These are phyloP conservation scores for Drosophila punjabiensis DNA, from an alignment of 1,140 invertebrate species.

Conservation along the genomic window DNA sequence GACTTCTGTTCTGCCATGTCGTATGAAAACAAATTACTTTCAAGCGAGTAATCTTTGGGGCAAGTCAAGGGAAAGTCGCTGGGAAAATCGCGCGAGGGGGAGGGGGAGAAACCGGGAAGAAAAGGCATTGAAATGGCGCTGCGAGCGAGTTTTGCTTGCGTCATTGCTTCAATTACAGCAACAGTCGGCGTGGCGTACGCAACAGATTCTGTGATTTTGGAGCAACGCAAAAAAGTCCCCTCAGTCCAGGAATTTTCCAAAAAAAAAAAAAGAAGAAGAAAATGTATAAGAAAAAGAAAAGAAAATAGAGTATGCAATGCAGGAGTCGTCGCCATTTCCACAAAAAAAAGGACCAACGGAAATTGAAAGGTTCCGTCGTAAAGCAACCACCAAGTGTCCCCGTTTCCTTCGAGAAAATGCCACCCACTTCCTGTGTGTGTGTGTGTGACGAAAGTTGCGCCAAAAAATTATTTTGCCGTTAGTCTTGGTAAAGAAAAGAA, in stretches of 20 bases:
- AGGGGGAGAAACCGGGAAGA: background rate
- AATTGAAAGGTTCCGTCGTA: constrained; percentile 70
- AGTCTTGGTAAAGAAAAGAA: background rate
- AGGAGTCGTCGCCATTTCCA: constrained; percentile 10
- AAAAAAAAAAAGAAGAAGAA: constrained; percentile 34
- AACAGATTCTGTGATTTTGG: constrained; percentile 35
- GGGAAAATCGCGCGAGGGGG: background rate
- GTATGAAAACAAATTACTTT: constrained; percentile 74
- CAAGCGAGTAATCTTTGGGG: constrained; percentile 59
- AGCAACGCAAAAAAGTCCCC: too few relatives aligned
- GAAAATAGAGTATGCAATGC: constrained; percentile 18
- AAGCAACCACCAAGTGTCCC: background rate
- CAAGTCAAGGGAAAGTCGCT: background rate
- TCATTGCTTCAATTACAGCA: constrained; percentile 76
- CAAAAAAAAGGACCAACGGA: constrained; percentile 52
- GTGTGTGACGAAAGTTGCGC: constrained; percentile 13
- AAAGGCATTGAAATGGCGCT: constrained; percentile 36
- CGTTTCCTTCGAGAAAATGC: constrained; percentile 1
- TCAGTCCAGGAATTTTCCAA: background rate
- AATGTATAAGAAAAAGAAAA: background rate
- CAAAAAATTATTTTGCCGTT: constrained; percentile 18
- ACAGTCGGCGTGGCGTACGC: constrained; percentile 28
- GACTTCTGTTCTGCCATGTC: constrained; percentile 31
- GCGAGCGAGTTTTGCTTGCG: constrained; percentile 59
- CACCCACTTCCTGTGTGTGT: background rate